Percentiles rank a stretch among this genome's conserved stretches.
Evolutionary conservation across 2,113 vertebrate species (phyloP).

Genomic region (Mystacornis crossleyi): DNA sequence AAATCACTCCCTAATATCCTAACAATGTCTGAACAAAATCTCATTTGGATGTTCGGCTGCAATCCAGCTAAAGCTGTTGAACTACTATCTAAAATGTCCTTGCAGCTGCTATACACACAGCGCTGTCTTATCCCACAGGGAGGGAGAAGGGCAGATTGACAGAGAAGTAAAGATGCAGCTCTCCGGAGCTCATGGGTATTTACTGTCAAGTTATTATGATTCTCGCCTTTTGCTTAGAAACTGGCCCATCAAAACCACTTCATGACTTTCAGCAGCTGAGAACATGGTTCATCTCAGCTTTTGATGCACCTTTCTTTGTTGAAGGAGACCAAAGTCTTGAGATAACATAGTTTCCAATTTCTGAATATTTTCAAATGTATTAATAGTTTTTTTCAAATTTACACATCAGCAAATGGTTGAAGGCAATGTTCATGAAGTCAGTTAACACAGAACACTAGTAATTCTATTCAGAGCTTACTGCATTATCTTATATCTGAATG

Average conservation of each 20-base stretch:
- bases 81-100: not conserved
- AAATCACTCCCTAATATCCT: not conserved
- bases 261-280: not conserved
- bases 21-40: not conserved
- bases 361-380: not conserved
- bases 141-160: not conserved
- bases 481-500: not conserved
- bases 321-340: not conserved
- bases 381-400: not conserved
- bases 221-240: not conserved
- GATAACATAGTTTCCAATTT: not conserved
- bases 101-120: not conserved
- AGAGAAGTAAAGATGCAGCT: not conserved
- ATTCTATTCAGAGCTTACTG: not conserved
- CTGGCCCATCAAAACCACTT: not conserved
- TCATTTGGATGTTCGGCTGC: not conserved
- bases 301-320: not conserved
- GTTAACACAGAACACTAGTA: not conserved
- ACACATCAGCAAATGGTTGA: not conserved
- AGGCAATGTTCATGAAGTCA: not conserved
- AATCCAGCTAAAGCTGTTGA: not conserved
- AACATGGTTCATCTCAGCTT: not conserved
- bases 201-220: not conserved
- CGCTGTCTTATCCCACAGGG: not conserved
- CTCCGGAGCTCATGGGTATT: not conserved